Base-by-base conservation (phyloP, 2,113 vertebrate genomes). In the Gadus macrocephalus region DNA sequence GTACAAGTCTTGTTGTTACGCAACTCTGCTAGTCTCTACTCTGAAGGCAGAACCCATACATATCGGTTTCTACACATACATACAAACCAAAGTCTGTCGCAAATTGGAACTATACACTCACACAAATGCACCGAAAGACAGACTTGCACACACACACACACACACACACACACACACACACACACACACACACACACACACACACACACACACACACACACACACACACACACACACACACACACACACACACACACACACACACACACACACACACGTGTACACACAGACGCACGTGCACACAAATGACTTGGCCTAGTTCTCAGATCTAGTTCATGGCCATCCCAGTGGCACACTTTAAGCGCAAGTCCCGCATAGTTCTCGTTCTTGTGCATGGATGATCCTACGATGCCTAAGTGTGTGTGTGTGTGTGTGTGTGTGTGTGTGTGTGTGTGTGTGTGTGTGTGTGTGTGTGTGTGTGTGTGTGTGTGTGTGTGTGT, bases 261-360 rank as follows among this genome's bases (percentile, higher is more conserved):
- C n/a, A n/a, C n/a, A 38, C 5, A 31, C 31, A 35, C 31, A 35
- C 6, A 5, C 31, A 35, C 27, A 53, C 25, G 6, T 62, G 53
- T 16, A 38, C 68, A 61, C 62, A 56, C 61, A 55, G 19, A 22
- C 61, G 42, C 59, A 70, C n/a, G 53, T 25, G 42, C 63, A 64
- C 62, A 15, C 53, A 56, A 58, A 68, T 27, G 62, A 15, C 28
- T 60, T 68, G 72, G 53, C 60, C 73, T 67, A 71, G 63, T 76
- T 78, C 62, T 73, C 53, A 68, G 66, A 87, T 83, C 70, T 83
- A 87, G 86, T 85, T 83, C 83, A 81, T 61, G 74, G 74, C 78
- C 70, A 72, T 53, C 53, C 62, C 79, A 80, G 5, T 69, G 72
- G 80, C 67, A 56, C 49, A 66, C 73, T 72, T 65, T 42, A 35